phyloP scores from a whole-genome alignment of 2,113 vertebrate genomes.

The Ailurus styani region DNA sequence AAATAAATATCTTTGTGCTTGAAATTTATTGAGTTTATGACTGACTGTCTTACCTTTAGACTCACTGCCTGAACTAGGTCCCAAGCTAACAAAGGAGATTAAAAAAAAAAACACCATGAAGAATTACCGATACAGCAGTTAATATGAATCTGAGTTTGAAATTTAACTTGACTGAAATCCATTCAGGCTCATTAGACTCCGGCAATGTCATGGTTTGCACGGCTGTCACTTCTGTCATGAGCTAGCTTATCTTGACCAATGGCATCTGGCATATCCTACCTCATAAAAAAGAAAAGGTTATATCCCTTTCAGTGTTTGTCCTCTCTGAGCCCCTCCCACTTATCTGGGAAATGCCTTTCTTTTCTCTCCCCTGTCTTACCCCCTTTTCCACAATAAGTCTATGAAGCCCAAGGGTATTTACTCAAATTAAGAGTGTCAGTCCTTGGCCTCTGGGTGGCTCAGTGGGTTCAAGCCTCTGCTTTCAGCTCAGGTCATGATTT shows the following conservation, averaged over 20 bases:
- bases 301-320: neutral
- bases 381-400: neutral
- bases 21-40: slow-evolving; percentile 34
- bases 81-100: slow-evolving; percentile 5
- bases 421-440: neutral
- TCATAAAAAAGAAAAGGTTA: neutral
- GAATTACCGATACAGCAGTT: neutral
- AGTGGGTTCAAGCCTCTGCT: too few relatives aligned
- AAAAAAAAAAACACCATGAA: neutral
- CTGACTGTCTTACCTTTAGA: neutral
- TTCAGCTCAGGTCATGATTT: too few relatives aligned
- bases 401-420: neutral
- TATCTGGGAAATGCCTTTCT: neutral
- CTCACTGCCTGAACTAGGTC: neutral
- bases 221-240: neutral
- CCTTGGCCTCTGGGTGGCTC: too few relatives aligned
- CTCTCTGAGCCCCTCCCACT: neutral
- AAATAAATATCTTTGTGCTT: slow-evolving; percentile 28
- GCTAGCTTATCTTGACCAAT: neutral
- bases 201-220: neutral
- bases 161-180: slow-evolving; percentile 9
- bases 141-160: neutral
- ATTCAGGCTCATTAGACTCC: neutral
- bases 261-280: neutral
- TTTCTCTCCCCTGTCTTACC: neutral